These are phyloP conservation scores for Gymnodraco acuticeps DNA, from an alignment of 2,797 vertebrate genomes.

Conservation along the genomic window DNA sequence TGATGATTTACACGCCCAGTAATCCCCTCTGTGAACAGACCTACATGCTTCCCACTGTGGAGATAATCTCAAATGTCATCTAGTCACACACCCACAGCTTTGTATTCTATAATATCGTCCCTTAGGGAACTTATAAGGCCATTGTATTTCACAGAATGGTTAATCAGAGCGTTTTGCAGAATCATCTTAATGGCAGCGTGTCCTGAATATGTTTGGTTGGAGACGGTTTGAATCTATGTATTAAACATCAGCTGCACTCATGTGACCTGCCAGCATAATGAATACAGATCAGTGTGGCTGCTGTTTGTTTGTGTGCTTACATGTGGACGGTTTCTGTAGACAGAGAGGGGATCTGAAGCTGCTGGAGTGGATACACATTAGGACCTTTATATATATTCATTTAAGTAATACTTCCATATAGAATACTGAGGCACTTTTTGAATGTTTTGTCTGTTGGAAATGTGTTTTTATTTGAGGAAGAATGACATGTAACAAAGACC, in stretches of 20 bases:
- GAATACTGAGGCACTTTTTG: too few species aligned
- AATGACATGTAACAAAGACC: neutral
- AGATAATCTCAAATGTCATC: slow-evolving; percentile 59
- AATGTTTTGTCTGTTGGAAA: neutral
- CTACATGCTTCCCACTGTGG: slow-evolving; percentile 42
- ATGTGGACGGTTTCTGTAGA: neutral
- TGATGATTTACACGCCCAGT: slow-evolving; percentile 67
- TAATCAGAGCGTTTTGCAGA: slow-evolving; percentile 32
- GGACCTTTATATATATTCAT: neutral
- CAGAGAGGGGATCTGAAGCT: neutral
- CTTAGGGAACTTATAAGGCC: slow-evolving; percentile 25
- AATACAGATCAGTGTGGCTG: neutral
- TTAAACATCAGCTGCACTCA: slow-evolving; percentile 15
- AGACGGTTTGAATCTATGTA: neutral
- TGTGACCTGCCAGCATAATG: slow-evolving; percentile 15
- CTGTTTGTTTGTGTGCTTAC: neutral
- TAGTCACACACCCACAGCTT: slow-evolving; percentile 57
- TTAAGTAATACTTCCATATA: neutral
- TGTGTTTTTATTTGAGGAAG: neutral
- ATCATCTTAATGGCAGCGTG: slow-evolving; percentile 14
- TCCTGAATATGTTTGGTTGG: slow-evolving; percentile 1
- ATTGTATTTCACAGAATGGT: slow-evolving; percentile 21
- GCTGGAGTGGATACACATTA: neutral
- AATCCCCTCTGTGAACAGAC: slow-evolving; percentile 70
- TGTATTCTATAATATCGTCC: slow-evolving; percentile 47